These are phyloP conservation scores for Stenotaenia linearis DNA, from an alignment of 2,888 invertebrate genomes.

Conservation along the genomic window DNA sequence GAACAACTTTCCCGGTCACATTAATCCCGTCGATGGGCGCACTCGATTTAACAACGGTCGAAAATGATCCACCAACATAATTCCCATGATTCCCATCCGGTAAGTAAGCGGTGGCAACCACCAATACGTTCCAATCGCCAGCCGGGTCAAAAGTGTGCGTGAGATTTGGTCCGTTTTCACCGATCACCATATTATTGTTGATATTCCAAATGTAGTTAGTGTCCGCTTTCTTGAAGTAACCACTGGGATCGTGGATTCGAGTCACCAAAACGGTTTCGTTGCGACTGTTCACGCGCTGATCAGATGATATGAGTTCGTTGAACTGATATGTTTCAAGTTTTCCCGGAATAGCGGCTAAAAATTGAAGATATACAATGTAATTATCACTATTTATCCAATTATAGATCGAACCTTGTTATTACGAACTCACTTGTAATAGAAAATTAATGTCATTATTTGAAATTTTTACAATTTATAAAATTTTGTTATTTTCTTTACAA, in stretches of 20 bases:
- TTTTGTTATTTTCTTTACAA: too few species aligned
- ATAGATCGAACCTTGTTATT: too few species aligned
- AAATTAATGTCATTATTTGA: too few species aligned
- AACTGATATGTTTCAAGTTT: neutral
- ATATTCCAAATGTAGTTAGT: neutral
- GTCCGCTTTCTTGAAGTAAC: neutral
- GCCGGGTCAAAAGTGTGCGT: neutral
- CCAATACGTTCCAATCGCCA: neutral
- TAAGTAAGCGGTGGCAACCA: neutral
- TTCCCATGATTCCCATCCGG: neutral
- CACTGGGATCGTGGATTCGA: neutral
- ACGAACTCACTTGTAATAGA: too few species aligned
- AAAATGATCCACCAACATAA: neutral
- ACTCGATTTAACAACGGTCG: neutral
- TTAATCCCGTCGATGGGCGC: conserved; percentile 66
- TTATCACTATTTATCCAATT: neutral
- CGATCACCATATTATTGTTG: neutral
- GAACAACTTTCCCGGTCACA: conserved; percentile 71
- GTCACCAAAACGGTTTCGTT: neutral
- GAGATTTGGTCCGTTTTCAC: neutral
- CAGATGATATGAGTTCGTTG: neutral
- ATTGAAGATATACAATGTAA: neutral
- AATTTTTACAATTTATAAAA: too few species aligned
- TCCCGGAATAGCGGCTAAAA: conserved; percentile 2
- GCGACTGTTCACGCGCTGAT: neutral